These are phyloP conservation scores for Nyctibius bracteatus DNA, from an alignment of 2,113 vertebrate genomes.

Conservation along the genomic window DNA sequence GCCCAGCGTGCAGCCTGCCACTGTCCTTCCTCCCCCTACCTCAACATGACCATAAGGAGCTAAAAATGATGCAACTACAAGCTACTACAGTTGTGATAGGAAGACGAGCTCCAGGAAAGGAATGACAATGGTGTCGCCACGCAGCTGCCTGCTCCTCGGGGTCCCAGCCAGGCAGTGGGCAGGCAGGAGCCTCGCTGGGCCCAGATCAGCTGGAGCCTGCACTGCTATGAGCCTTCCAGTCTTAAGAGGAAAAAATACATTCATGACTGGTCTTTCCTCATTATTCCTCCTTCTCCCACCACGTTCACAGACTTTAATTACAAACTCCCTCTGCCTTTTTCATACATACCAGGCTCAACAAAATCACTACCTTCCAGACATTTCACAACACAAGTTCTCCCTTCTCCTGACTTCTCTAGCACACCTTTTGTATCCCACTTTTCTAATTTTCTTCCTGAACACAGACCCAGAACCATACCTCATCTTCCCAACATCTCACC, in stretches of 20 bases:
- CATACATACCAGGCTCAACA: neutral
- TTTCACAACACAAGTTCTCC: neutral
- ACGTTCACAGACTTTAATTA: neutral
- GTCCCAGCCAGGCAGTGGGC: neutral
- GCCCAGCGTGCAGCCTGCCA: fast-evolving
- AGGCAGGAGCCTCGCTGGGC: neutral
- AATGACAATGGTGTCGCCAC: fast-evolving
- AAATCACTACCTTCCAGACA: neutral
- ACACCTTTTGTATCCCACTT: neutral
- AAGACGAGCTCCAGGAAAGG: neutral
- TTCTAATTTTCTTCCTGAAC: neutral
- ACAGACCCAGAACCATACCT: neutral
- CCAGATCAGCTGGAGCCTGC: neutral
- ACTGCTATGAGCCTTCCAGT: neutral
- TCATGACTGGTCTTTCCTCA: neutral
- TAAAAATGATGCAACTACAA: fast-evolving
- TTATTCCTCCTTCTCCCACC: neutral
- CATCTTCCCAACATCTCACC: neutral
- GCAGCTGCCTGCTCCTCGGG: neutral
- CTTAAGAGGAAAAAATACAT: neutral
- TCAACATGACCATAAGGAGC: neutral
- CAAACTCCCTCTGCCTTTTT: neutral
- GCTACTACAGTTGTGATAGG: neutral
- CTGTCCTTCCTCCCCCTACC: neutral
- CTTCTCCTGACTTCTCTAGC: neutral